phyloP scores from a whole-genome alignment of 2,888 invertebrate genomes.

The Crioceris asparagi region DNA sequence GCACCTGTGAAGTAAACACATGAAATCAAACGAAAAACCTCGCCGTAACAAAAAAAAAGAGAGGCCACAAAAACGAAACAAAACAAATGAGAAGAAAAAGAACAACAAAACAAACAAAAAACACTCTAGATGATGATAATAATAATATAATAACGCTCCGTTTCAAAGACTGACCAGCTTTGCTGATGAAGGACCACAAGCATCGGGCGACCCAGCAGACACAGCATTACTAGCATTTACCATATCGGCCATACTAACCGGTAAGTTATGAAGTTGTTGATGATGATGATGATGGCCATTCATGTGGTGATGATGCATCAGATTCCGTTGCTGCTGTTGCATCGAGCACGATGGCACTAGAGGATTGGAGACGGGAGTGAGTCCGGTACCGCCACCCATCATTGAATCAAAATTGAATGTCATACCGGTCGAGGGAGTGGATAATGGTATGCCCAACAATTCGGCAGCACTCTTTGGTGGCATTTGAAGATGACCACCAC shows the following conservation, averaged over 20 bases:
- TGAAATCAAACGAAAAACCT: too few species aligned
- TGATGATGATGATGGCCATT: too few species aligned
- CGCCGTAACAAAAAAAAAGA: neutral
- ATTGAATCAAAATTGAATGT: constrained; percentile 86
- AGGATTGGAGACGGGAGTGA: constrained; percentile 74
- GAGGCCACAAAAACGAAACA: neutral
- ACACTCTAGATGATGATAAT: constrained; percentile 10
- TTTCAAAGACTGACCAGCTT: constrained; percentile 77
- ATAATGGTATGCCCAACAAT: constrained; percentile 63
- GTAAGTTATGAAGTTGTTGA: constrained; percentile 55
- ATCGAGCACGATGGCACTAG: constrained; percentile 59
- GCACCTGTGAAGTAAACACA: too few species aligned
- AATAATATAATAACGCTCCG: constrained; percentile 9
- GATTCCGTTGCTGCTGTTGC: constrained; percentile 68
- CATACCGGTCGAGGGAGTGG: constrained; percentile 78
- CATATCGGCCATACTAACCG: constrained; percentile 40
- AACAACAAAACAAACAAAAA: constrained; percentile 6
- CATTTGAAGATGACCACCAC: too few species aligned
- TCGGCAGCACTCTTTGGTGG: too few species aligned
- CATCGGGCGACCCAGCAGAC: constrained; percentile 73
- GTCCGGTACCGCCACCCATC: constrained; percentile 86
- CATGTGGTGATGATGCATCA: too few species aligned
- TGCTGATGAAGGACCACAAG: constrained; percentile 57
- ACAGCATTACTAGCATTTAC: too few species aligned
- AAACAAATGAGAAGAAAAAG: constrained; percentile 2